phyloP scores from a whole-genome alignment of 2,797 vertebrate species.

The Botia kubotai region DNA sequence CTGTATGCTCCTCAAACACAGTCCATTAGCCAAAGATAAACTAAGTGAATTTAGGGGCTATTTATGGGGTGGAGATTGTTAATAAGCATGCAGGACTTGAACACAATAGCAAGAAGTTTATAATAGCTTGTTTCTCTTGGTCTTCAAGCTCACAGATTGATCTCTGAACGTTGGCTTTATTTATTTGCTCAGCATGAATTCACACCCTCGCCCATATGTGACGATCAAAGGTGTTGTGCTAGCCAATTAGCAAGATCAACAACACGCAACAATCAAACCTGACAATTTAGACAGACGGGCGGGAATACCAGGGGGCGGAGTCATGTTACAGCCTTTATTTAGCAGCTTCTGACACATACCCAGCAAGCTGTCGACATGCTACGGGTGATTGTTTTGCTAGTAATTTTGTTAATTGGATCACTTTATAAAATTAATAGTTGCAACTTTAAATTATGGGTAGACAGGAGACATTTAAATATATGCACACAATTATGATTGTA shows the following conservation, averaged over 20 bases:
- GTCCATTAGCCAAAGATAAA: background rate
- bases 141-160: background rate
- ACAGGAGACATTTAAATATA: no score
- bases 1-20: background rate
- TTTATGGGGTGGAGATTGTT: background rate
- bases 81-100: background rate
- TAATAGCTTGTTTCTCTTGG: constrained; percentile 22
- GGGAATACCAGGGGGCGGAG: constrained; percentile 4
- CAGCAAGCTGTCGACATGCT: background rate
- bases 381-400: background rate
- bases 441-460: no score
- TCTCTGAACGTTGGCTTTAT: background rate
- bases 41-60: background rate
- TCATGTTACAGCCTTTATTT: no score
- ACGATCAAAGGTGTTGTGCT: constrained; percentile 5
- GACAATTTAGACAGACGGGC: constrained; percentile 24
- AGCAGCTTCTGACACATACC: background rate
- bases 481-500: no score
- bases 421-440: no score
- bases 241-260: constrained; percentile 49
- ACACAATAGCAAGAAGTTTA: background rate
- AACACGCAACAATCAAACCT: constrained; percentile 24
- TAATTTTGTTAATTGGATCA: background rate
- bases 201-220: background rate
- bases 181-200: constrained; percentile 24